Evolutionary conservation across 2,113 vertebrate genomes (phyloP).

Genomic region (Toxotes jaculatrix): DNA sequence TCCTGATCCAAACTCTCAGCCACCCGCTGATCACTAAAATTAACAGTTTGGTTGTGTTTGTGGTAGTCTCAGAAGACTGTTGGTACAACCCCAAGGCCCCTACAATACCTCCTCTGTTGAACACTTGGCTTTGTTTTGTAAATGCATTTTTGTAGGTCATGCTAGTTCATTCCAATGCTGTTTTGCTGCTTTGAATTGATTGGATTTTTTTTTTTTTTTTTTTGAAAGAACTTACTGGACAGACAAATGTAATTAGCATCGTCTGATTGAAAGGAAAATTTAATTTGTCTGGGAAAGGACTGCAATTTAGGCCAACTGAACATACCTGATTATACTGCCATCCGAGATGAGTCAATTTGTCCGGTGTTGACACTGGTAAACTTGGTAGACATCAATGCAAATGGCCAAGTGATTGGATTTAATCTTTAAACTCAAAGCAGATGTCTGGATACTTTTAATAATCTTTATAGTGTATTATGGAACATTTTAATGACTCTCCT

Average conservation of each 20-base stretch:
- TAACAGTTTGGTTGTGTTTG: conserved; percentile 59
- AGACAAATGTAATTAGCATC: conserved; percentile 52
- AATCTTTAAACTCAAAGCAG: conserved; percentile 46
- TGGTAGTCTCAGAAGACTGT: conserved; percentile 51
- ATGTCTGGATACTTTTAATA: conserved; percentile 14
- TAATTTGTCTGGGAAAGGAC: conserved; percentile 69
- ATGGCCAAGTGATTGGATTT: conserved; percentile 14
- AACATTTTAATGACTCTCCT: conserved; percentile 64
- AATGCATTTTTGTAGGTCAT: conserved; percentile 55
- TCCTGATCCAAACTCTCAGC: conserved; percentile 57
- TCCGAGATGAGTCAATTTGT: conserved; percentile 24
- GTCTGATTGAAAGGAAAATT: conserved; percentile 56
- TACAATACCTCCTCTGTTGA: conserved; percentile 74
- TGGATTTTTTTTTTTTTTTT: conserved; percentile 18
- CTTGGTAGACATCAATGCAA: neutral
- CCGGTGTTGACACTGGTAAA: conserved; percentile 30
- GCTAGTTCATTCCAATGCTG: conserved; percentile 54
- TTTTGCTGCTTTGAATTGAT: conserved; percentile 65
- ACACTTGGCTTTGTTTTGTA: conserved; percentile 59
- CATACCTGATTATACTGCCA: conserved; percentile 30
- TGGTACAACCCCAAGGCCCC: conserved; percentile 67
- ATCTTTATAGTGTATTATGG: conserved; percentile 15
- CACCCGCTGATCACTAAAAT: conserved; percentile 69
- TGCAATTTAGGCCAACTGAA: conserved; percentile 22
- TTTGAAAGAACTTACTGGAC: conserved; percentile 20